Conservation (phyloP, 2,797 vertebrate species). For the Epinephelus malabaricus region DNA sequence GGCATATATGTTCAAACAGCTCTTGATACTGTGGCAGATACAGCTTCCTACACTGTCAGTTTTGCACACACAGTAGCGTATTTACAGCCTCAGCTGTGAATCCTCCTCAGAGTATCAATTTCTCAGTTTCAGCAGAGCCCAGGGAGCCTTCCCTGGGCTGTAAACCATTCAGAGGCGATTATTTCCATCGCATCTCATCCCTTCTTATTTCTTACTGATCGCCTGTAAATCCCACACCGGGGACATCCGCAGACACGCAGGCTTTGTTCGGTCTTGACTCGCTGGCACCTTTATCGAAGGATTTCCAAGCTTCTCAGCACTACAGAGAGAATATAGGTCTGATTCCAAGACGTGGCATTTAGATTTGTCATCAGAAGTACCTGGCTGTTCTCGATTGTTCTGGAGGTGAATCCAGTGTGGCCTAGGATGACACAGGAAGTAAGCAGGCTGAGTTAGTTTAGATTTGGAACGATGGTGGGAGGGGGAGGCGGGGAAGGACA, state of each 20-base stretch:
- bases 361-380: constrained; percentile 10
- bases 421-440: constrained; percentile 4
- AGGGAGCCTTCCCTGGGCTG: constrained; percentile 32
- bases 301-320: constrained; percentile 11
- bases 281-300: constrained; percentile 11
- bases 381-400: background rate
- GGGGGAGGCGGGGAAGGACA: constrained; percentile 18
- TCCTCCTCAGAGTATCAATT: constrained; percentile 48
- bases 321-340: background rate
- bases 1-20: background rate
- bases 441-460: constrained; percentile 1
- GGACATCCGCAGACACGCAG: constrained; percentile 23
- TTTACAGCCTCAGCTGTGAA: constrained; percentile 50
- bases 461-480: background rate
- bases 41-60: constrained; percentile 19
- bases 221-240: constrained; percentile 33
- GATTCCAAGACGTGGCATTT: background rate
- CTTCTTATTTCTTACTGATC: constrained; percentile 46
- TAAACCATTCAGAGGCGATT: constrained; percentile 59
- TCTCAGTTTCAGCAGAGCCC: constrained; percentile 41
- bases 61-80: constrained; percentile 25
- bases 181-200: constrained; percentile 54
- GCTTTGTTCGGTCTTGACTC: constrained; percentile 32
- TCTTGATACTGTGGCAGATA: constrained; percentile 18
- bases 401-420: constrained; percentile 20